Percentiles rank a stretch among this genome's conserved stretches.
Conservation (phyloP, 2,888 invertebrate species). For the Tetanocera ferruginea region DNA sequence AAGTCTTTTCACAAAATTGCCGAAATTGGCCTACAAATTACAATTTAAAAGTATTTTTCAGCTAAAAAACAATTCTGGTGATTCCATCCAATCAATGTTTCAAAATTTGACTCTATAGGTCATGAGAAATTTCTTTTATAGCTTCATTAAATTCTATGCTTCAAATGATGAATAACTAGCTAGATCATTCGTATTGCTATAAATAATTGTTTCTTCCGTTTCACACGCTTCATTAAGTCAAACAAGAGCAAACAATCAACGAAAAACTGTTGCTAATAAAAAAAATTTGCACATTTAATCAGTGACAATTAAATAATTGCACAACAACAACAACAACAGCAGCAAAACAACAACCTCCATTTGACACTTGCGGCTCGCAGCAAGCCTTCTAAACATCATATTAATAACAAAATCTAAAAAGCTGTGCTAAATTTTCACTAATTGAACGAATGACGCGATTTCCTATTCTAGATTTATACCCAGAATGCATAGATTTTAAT, state of each 20-base stretch:
- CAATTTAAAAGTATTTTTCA: too few relatives aligned
- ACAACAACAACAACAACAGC: slow-evolving; percentile 31
- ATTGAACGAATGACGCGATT: slow-evolving; percentile 41
- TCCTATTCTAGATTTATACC: slow-evolving; percentile 12
- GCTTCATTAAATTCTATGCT: too few relatives aligned
- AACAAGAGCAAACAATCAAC: not conserved
- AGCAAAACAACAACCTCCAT: not conserved
- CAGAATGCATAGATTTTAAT: not conserved
- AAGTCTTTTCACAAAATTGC: too few relatives aligned
- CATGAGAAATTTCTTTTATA: too few relatives aligned
- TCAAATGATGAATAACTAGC: too few relatives aligned
- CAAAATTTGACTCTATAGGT: too few relatives aligned
- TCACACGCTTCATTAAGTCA: slow-evolving; percentile 27
- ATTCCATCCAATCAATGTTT: too few relatives aligned
- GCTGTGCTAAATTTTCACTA: slow-evolving; percentile 30
- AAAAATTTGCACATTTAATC: slow-evolving; percentile 43
- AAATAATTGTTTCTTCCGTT: slow-evolving; percentile 34
- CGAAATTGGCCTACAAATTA: too few relatives aligned
- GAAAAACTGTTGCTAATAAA: not conserved
- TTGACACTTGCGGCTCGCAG: slow-evolving; percentile 28
- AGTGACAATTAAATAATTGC: slow-evolving; percentile 47
- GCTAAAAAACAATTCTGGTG: too few relatives aligned
- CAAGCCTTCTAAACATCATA: not conserved
- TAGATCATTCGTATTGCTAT: not conserved
- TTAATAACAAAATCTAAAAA: slow-evolving; percentile 8